phyloP scores from a whole-genome alignment of 1,140 invertebrate species.

The Vanessa tameamea region DNA sequence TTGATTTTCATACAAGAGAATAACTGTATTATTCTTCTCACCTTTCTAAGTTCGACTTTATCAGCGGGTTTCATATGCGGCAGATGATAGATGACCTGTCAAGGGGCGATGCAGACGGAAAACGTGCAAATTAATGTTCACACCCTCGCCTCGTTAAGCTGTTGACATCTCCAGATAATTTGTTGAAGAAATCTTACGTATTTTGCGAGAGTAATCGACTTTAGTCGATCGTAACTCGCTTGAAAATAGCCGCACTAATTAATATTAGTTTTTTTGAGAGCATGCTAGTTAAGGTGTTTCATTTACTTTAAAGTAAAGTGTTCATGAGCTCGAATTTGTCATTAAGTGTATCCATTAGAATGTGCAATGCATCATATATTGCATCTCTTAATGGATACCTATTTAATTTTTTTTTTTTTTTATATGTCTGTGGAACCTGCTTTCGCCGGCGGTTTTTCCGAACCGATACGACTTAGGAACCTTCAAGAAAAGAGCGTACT shows the following conservation, averaged over 20 bases:
- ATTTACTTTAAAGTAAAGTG: too few species aligned
- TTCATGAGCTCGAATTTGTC: too few species aligned
- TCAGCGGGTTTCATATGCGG: slow-evolving; percentile 22
- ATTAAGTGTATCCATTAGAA: too few species aligned
- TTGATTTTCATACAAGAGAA: slow-evolving; percentile 1
- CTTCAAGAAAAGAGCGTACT: too few species aligned
- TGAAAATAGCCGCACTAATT: neutral
- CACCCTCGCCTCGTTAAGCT: slow-evolving; percentile 45
- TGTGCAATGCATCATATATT: too few species aligned
- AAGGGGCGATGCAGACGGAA: slow-evolving; percentile 27
- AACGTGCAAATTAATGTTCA: slow-evolving; percentile 44
- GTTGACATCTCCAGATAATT: slow-evolving; percentile 33
- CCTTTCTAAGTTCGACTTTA: slow-evolving; percentile 10
- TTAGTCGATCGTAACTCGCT: neutral
- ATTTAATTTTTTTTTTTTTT: too few species aligned
- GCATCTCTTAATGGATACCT: too few species aligned
- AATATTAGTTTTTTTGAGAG: neutral
- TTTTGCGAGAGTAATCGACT: neutral
- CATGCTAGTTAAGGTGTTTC: too few species aligned
- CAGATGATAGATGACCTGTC: slow-evolving; percentile 48
- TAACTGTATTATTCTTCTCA: neutral
- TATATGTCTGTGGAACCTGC: too few species aligned
- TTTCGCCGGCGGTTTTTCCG: too few species aligned
- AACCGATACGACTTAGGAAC: too few species aligned
- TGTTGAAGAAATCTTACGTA: slow-evolving; percentile 20